Base-by-base conservation (phyloP, 2,113 vertebrate genomes). In the Guaruba guarouba region DNA sequence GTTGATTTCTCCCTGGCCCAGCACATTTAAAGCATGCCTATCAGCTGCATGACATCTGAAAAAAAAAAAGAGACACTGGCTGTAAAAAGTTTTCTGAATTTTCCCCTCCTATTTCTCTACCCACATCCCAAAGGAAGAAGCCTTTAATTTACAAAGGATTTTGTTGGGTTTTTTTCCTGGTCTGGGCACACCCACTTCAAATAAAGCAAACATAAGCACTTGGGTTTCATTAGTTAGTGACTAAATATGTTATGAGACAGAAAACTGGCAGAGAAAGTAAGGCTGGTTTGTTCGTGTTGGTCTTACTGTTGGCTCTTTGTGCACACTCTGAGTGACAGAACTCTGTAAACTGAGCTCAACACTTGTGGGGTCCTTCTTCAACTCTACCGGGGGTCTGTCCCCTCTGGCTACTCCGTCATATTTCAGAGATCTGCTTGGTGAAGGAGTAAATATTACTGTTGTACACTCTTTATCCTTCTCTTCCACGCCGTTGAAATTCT, bases 261-360 rank as follows among this genome's bases (percentile, higher is more conserved):
- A 90, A 93, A 95, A 93, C 2, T 86, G 82, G 90, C 82, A 92
- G 70, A 92, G 61, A 82, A 94, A 88, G n/a, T 51, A 91, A 79
- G 78, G 74, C 68, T 80, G 74, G 82, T 91, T 93, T 68, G 90
- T 57, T 93, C 48, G 61, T 88, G 96, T 87, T 89, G 92, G 44
- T 95, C 98, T 98, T 98, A 98, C 98, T 64, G 83, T 95, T 86
- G 87, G 91, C 76, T 98, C 97, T 94, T 96, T 97, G 93, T 82
- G 95, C 90, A 96, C 67, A 93, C 88, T 96, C 63, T 96, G 96
- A 86, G 95, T 91, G 80, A 92, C 94, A 93, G 97, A 94, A 76
- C 97, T 97, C 94, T 98, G 97, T 95, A 98, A 96, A 96, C 85
- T 97, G 85, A 98, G 97, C 95, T 98, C 97, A 75, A 97, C 75